Conservation (phyloP, 2,113 vertebrate genomes). For the Elephas maximus region DNA sequence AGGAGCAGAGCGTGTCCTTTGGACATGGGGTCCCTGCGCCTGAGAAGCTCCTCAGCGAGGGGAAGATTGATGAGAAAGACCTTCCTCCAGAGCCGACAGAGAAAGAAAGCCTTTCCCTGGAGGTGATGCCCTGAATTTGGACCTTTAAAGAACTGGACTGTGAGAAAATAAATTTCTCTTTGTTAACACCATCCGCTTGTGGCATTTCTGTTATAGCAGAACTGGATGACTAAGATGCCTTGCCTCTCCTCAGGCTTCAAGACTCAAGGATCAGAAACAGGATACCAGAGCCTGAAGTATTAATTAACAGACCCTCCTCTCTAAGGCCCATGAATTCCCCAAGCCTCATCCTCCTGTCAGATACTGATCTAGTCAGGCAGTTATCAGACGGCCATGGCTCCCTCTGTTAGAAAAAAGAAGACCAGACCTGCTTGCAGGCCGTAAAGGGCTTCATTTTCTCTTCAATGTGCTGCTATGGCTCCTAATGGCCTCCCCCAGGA, state of each 20-base stretch:
- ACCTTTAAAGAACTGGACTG: too few species aligned
- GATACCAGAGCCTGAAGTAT: neutral
- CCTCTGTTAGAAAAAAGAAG: neutral
- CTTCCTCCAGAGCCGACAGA: too few species aligned
- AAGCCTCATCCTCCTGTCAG: neutral
- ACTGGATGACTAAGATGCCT: neutral
- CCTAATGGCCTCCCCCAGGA: neutral
- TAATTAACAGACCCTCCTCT: neutral
- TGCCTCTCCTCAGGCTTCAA: neutral
- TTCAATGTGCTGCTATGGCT: neutral
- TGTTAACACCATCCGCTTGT: too few species aligned
- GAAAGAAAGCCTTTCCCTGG: too few species aligned
- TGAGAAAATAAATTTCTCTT: too few species aligned
- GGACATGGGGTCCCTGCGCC: too few species aligned
- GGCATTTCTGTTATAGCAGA: too few species aligned
- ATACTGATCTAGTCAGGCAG: neutral
- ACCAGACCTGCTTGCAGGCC: neutral
- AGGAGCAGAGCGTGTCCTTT: too few species aligned
- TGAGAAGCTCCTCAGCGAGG: too few species aligned
- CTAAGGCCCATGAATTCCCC: neutral
- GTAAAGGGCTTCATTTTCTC: neutral
- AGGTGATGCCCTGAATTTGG: too few species aligned
- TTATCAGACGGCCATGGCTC: neutral
- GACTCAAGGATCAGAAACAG: neutral
- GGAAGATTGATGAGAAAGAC: too few species aligned